Base-by-base conservation (phyloP, 1,140 invertebrate genomes). In the Zelostemma sp. region DNA sequence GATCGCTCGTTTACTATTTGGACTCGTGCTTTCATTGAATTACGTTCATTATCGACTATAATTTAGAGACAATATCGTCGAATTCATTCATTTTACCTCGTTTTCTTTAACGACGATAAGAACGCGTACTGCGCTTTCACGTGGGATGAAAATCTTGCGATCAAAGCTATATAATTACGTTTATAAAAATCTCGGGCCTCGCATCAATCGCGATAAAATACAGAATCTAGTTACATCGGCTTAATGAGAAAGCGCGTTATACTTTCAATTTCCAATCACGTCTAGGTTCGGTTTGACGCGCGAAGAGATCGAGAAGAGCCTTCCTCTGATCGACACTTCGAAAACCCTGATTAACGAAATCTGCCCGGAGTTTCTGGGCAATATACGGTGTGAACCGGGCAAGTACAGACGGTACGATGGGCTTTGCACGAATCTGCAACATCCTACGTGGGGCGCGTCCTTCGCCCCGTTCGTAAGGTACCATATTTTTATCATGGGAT, bases 371-470 rank as follows among this genome's bases (percentile, higher is more conserved):
- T 95, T 93, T 78, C 88, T 97, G 68, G 91, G 93, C 0, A 92
- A 94, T 54, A 93, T 96, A 0, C 92, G 96, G 80, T 97, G 95
- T 74, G 87, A 91, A 15, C 88, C 94, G 1, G 94, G 94, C n/a
- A 96, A 97, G 75, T 98, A 97, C 82, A 87, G 97, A 1, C 87
- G 95, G 4, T 90, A 92, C 51, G 95, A 97, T 82, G 97, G 96
- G 0, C 90, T 96, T 6, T 98, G 96, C 83, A 98, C 96, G 59
- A 99, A 98, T 80, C 85, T 97, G 33, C 88, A 93, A 40, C 90
- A 97, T 86, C 95, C 96, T 0, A 93, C 92, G 0, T 97, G 95
- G 95, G 96, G 96, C 0, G 90, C 93, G n/a, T 89, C 91, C 0
- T 90, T 92, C 74, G 90, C 93, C 8, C 93, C 95, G 1, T 96